Conservation (phyloP, 2,888 invertebrate genomes). For the Trachelus tabidus region DNA sequence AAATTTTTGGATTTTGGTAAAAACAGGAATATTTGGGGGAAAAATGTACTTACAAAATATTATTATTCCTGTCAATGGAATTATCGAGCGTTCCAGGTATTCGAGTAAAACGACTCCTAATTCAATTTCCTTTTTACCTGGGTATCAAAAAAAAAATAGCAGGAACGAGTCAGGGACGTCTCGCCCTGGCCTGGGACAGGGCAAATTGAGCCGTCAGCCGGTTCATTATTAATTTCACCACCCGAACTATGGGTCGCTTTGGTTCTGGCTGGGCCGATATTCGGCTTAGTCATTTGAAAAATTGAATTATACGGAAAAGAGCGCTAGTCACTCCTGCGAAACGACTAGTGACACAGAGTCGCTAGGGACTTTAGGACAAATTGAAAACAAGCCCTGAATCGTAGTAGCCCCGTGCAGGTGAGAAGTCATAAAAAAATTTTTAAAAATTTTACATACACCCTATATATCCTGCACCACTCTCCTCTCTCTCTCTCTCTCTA, state of each 20-base stretch:
- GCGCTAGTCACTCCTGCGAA: slow-evolving; percentile 1
- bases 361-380: too few species aligned
- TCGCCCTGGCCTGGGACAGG: slow-evolving; percentile 15
- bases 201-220: slow-evolving; percentile 24
- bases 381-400: too few species aligned
- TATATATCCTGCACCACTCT: too few species aligned
- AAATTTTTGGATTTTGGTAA: too few species aligned
- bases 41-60: too few species aligned
- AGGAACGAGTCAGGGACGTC: slow-evolving; percentile 12
- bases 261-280: slow-evolving; percentile 12
- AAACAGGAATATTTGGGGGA: too few species aligned
- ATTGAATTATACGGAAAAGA: slow-evolving; percentile 31
- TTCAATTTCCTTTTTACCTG: slow-evolving; percentile 15
- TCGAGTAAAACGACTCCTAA: slow-evolving; percentile 9
- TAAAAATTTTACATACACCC: too few species aligned
- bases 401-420: too few species aligned
- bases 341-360: neutral
- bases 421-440: too few species aligned
- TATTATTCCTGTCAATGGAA: too few species aligned
- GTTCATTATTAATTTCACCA: slow-evolving; percentile 25
- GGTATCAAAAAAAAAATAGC: neutral
- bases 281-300: slow-evolving; percentile 37
- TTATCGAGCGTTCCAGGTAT: slow-evolving; percentile 13
- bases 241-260: neutral
- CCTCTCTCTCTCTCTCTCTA: too few species aligned